Base-by-base conservation (phyloP, 1,140 invertebrate species). In the roundworm (Caenorhabditis elegans) region DNA sequence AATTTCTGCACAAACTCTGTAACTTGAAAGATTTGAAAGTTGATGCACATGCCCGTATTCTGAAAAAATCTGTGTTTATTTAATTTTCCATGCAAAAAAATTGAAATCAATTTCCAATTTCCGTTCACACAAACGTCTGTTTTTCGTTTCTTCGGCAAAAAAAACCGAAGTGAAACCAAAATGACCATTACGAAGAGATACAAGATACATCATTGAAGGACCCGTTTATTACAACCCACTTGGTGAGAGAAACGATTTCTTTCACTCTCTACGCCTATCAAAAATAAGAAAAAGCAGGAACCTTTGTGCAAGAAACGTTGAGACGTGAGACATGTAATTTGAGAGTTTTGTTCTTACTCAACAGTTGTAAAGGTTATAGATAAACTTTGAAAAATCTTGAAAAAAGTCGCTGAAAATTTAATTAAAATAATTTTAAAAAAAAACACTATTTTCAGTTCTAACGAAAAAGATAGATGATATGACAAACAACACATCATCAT, bases 221-320 rank as follows among this genome's bases (percentile, higher is more conserved):
- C 2, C 17, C 51, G 79, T 65, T 80, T 60, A 80, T 76, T 80
- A 80, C 79, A 51, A 80, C 60, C n/a, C 19, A 80, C 70, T 55
- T 43, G 15, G 79, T 39, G 60, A 70, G n/a, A 70, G 60, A 70
- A 22, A 70, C 10, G 78, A 43, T 51, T 70, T 19, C 28, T n/a
- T 24, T 39, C 36, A 24, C 46, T 55, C 34, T 36, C 34, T 36
- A 17, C n/a, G 2, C 17, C 19, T 60, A 17, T 60, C n/a, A 22
- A 60, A 60, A 60, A 34, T 3, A 60, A 24, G n/a, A 17, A 60
- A 17, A 60, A 26, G 8, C 22, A 53, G 49, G 49, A 60, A 60
- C 53, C 34, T 60, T 15, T 31, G 28, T 17, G 47, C n/a, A 17
- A 31, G 53, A 34, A 60, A 60, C 53, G 26, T 51, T 51, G 19